Percentiles rank a stretch among this genome's conserved stretches.
These are phyloP conservation scores for Cataglyphis livida DNA, from an alignment of 2,888 invertebrate species.

Conservation along the genomic window DNA sequence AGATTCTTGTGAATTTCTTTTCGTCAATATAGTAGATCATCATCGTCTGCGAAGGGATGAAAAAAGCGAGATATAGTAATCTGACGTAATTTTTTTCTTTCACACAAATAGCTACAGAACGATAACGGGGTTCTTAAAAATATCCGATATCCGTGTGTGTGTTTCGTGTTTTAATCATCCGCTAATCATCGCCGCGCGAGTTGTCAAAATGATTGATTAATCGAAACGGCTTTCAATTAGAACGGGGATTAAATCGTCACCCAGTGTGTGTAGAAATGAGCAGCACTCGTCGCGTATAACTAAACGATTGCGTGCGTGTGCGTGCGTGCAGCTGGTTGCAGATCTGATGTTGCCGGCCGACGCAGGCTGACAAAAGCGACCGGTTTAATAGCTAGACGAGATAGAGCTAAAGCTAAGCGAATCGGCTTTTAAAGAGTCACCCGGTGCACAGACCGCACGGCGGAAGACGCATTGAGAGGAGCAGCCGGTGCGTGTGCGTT, in stretches of 20 bases:
- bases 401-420: conserved; percentile 13
- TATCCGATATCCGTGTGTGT: conserved; percentile 10
- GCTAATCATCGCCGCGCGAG: background rate
- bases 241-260: conserved; percentile 33
- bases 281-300: conserved; percentile 13
- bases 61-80: background rate
- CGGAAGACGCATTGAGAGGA: conserved; percentile 56
- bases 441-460: conserved; percentile 43
- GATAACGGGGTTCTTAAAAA: conserved; percentile 24
- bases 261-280: conserved; percentile 35
- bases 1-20: background rate
- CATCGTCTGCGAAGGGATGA: background rate
- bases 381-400: conserved; percentile 40
- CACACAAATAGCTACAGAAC: background rate
- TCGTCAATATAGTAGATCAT: background rate
- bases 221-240: conserved; percentile 30
- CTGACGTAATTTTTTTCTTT: background rate
- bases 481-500: conserved; percentile 36
- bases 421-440: conserved; percentile 50
- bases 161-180: conserved; percentile 1
- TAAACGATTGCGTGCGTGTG: background rate
- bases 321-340: conserved; percentile 26
- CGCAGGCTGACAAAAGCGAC: conserved; percentile 50
- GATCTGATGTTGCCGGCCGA: background rate
- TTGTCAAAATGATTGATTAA: conserved; percentile 32